Evolutionary conservation across 2,113 vertebrate species (phyloP).

Genomic region (Speoplatyrhinus poulsoni): DNA sequence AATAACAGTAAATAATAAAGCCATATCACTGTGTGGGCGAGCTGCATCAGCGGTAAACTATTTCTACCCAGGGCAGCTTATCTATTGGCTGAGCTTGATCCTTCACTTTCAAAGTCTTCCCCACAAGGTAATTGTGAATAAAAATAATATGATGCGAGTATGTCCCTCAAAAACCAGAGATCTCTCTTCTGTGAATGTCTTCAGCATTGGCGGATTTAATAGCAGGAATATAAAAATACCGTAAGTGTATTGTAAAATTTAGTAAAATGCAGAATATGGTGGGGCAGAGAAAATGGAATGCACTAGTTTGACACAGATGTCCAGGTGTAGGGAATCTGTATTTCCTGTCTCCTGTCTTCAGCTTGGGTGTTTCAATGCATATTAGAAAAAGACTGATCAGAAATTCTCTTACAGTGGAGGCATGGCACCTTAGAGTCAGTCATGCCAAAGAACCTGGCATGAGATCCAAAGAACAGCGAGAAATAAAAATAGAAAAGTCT

Average conservation of each 20-base stretch:
- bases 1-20: not conserved
- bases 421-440: slow-evolving; percentile 40
- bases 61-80: slow-evolving; percentile 25
- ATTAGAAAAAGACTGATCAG: slow-evolving; percentile 47
- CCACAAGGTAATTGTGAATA: slow-evolving; percentile 23
- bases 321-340: slow-evolving; percentile 62
- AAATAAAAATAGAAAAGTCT: slow-evolving; percentile 25
- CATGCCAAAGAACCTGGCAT: slow-evolving; percentile 55
- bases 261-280: slow-evolving; percentile 10
- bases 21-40: slow-evolving; percentile 6
- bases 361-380: slow-evolving; percentile 56
- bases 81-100: slow-evolving; percentile 15
- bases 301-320: slow-evolving; percentile 13
- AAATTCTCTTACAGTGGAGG: slow-evolving; percentile 32
- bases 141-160: slow-evolving; percentile 16
- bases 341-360: slow-evolving; percentile 64
- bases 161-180: slow-evolving; percentile 6
- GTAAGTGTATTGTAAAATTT: not conserved
- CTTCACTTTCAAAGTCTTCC: slow-evolving; percentile 37
- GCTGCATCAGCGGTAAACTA: not conserved
- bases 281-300: no score
- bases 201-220: no score
- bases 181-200: no score
- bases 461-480: slow-evolving; percentile 22
- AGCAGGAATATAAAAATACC: not conserved